Base-by-base conservation (phyloP, 2,888 invertebrate genomes). In the Hyppa rectilinea region DNA sequence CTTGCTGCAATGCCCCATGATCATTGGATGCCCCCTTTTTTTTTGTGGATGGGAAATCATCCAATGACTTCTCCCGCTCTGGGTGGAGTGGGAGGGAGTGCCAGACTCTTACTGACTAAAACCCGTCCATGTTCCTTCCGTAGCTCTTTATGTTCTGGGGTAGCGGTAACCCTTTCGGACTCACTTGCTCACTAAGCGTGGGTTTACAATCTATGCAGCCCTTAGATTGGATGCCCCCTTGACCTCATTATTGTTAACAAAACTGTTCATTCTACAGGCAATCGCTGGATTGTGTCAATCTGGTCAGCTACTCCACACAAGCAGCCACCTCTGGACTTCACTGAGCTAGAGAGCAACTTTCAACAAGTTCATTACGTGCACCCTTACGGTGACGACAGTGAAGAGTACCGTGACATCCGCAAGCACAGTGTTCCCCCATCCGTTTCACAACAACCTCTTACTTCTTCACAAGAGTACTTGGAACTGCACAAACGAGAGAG, bases 261-360 rank as follows among this genome's bases (percentile, higher is more conserved):
- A 53, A 20, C 9, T 64, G 29, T 56, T 50, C n/a, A n/a, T 64
- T n/a, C 10, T 75, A 40, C 89, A 97, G 98, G 98, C 60, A 98
- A 98, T 91, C 97, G 98, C 87, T 98, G 98, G 98, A 94, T 98
- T 73, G 97, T 98, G 26, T 97, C 98, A 2, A 96, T 98, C 90
- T 98, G 98, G 98, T 97, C 98, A 2, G 96, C 97, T 47, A 97
- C 98, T 7, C 98, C 98, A 0, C 97, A 98, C 90, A 97, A 97
- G 81, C 98, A 98, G 89, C 98, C 98, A 4, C 97, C 98, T 0
- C 92, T 98, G 6, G 98, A 98, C 90, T 96, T 97, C 63, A 97
- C 97, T 0, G 98, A 98, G 90, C 92, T 98, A 0, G 97, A 97
- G 85, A 96, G 94, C 85, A 95, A 91, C 40, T 87, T 88, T 66